These are phyloP conservation scores for Poeciliopsis prolifica DNA, from an alignment of 2,113 vertebrate genomes.

Conservation along the genomic window DNA sequence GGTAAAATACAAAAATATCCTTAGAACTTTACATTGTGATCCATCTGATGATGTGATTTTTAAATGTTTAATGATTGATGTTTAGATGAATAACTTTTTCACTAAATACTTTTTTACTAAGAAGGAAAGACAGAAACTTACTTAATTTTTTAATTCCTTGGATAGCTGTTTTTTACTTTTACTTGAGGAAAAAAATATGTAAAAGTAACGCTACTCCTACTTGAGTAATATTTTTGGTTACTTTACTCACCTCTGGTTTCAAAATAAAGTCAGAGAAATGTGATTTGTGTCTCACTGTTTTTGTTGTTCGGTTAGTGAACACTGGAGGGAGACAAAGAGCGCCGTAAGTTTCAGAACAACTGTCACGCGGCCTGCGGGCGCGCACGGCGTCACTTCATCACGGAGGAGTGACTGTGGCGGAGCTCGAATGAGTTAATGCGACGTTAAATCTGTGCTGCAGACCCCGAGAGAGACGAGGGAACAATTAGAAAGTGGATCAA, in stretches of 20 bases:
- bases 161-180: too few relatives aligned
- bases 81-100: too few relatives aligned
- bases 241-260: background rate
- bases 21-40: too few relatives aligned
- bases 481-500: conserved; percentile 78
- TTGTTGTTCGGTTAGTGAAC: conserved; percentile 27
- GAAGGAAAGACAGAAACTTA: too few relatives aligned
- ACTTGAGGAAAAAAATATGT: too few relatives aligned
- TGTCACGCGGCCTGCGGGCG: conserved; percentile 63
- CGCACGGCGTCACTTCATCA: conserved; percentile 36
- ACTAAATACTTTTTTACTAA: too few relatives aligned
- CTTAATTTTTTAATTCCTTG: too few relatives aligned
- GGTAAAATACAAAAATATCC: too few relatives aligned
- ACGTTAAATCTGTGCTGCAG: conserved; percentile 59
- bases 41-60: too few relatives aligned
- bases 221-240: too few relatives aligned
- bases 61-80: too few relatives aligned
- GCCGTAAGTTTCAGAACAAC: conserved; percentile 42
- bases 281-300: background rate
- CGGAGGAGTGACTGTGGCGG: conserved; percentile 45
- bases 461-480: conserved; percentile 51
- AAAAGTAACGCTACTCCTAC: too few relatives aligned
- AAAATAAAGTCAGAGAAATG: background rate
- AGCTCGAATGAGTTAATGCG: conserved; percentile 17
- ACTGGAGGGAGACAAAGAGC: conserved; percentile 48